Base-by-base conservation (phyloP, 2,113 vertebrate genomes). In the Thinocorus orbignyianus region DNA sequence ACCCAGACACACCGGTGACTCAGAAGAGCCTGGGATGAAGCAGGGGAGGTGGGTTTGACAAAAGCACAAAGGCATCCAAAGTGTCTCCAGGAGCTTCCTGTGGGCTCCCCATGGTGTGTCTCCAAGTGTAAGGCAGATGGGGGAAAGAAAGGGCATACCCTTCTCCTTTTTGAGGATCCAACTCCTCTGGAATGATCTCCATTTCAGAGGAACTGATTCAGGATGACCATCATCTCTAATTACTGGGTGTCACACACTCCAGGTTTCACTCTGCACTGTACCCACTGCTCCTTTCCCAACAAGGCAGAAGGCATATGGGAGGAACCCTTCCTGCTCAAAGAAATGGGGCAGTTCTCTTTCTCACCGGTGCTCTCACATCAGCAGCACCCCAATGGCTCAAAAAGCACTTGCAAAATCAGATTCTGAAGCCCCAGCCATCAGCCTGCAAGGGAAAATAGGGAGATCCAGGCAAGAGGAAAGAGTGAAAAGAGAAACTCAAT, bases 401-500 rank as follows among this genome's bases (percentile, higher is more conserved):
- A 28, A 8, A 68, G 28, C 12, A 4, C 57, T 46, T 46, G 49
- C 48, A 39, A 87, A 87, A 85, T 8, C 81, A 70, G 16, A 49
- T 20, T 35, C 64, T 51, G 33, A 11, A 80, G 44, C 14, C 52
- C 41, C 28, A 57, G 55, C 28, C 69, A 28, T 11, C 4, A 30
- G 7, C 6, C 41, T 13, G 30, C 18, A 37, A 13, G 25, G 22
- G 11, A 15, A 18, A 71, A 52, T 2, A 42, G 13, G 64, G 69
- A 12, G 73, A 17, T 41, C 24, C 82, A 66, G 41, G 42, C 49
- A 66, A 72, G 58, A 65, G 41, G 42, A 44, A 81, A 44, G n/a
- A 42, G 16, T 10, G 23, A 28, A 28, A 51, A 35, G 44, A 82
- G 28, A 48, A 82, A 48, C 55, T 51, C 0, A 0, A 28, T 17